Evolutionary conservation across 92 coral and sea anemone genomes (phyloP), one percentile per base, ranked within the genome.

Genomic region (Pocillopora meandrina): DNA sequence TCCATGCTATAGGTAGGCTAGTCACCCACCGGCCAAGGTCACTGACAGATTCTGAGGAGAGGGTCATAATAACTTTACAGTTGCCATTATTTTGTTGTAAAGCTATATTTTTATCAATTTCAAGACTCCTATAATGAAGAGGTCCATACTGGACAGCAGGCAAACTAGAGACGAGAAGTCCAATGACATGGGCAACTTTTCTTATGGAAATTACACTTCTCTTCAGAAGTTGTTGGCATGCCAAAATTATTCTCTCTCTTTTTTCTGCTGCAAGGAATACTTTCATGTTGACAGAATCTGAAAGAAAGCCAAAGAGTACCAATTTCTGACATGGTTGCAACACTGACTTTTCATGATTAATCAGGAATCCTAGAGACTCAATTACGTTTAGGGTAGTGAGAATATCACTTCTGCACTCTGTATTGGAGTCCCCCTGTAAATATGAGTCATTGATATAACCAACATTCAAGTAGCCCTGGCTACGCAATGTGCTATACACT

Each of bases 81-180:
- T 88, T 84, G 67, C 91, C 91, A 49, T 88, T 85, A 74, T 61
- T 78, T 68, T 63, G 42, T 88, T 62, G 86, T 31, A 78, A 81
- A 12, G 91, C 88, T 57, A 56, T 71, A 21, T 71, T 77, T 78
- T 88, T 88, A 31, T 85, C 86, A 61, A 85, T 85, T 75, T 85
- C 92, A 71, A 89, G 59, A 62, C 57, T 75, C 66, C 92, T 71
- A 73, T 84, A 84, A 33, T 23, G 79, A 36, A 84, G 71, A 21
- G 91, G 89, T 56, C 91, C 91, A 88, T 84, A 84, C 71, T 84
- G 81, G 77, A 78, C 91, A 56, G 89, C 89, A 67, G 91, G 85
- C 61, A 88, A 56, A 21, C 80, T 61, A 69, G 89, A 88, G 57
- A 88, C 85, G 56, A 84, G 76, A 57, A 77, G 65, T 18, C 92